These are phyloP conservation scores for Octopus bimaculoides DNA, from an alignment of 1,140 invertebrate genomes.

Conservation along the genomic window DNA sequence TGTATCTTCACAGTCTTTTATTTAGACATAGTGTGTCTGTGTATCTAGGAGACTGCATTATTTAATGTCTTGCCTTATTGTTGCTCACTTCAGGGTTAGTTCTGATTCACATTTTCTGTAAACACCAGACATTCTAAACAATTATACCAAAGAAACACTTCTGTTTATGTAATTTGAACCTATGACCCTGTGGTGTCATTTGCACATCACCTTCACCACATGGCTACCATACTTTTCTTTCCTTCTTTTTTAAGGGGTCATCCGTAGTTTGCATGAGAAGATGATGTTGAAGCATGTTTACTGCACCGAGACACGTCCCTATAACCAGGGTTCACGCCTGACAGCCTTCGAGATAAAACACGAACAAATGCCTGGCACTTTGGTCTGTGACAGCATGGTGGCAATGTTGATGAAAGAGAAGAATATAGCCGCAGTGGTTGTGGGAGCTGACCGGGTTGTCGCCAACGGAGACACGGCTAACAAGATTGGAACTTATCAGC, in stretches of 20 bases:
- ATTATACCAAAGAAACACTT: neutral
- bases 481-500: constrained; percentile 97
- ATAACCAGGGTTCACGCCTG: constrained; percentile 89
- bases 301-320: constrained; percentile 96
- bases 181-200: neutral
- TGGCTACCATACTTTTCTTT: neutral
- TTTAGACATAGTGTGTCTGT: no score
- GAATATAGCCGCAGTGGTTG: constrained; percentile 61
- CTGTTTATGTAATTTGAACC: neutral
- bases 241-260: constrained; percentile 66
- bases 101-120: no score
- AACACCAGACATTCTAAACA: no score
- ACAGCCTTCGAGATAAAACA: constrained; percentile 94
- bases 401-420: constrained; percentile 79
- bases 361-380: constrained; percentile 87
- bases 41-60: no score
- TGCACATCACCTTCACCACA: no score
- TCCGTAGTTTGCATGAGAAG: constrained; percentile 73
- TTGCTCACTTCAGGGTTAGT: no score
- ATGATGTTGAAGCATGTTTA: constrained; percentile 81
- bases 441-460: constrained; percentile 66
- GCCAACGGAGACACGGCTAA: constrained; percentile 98
- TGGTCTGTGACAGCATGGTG: constrained; percentile 95
- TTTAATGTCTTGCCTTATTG: no score
- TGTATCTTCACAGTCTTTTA: no score